These are phyloP conservation scores for Pimpla rufipes DNA, from an alignment of 2,888 invertebrate species.

Conservation along the genomic window DNA sequence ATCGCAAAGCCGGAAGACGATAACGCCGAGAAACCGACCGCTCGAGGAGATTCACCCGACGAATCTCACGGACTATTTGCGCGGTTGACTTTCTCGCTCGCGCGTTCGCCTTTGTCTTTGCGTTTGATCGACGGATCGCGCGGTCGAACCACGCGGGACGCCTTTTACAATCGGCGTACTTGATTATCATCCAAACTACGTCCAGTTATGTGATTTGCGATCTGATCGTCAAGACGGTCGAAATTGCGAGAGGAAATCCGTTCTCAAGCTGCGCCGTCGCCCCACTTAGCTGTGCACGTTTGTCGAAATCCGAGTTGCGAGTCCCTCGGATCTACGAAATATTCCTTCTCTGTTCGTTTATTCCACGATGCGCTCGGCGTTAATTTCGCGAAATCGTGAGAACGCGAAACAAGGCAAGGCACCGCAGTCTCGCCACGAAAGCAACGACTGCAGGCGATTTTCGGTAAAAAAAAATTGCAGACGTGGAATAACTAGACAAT, in stretches of 20 bases:
- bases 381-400: background rate
- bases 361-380: background rate
- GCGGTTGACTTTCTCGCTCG: constrained; percentile 21
- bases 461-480: no score
- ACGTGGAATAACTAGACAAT: no score
- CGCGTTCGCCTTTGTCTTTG: constrained; percentile 35
- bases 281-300: constrained; percentile 1
- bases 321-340: background rate
- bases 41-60: constrained; percentile 48
- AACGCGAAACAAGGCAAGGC: background rate
- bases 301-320: background rate
- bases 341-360: background rate
- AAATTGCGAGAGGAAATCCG: constrained; percentile 32
- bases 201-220: constrained; percentile 35
- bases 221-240: constrained; percentile 29
- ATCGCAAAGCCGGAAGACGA: constrained; percentile 41
- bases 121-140: constrained; percentile 37
- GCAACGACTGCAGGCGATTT: no score
- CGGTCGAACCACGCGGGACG: constrained; percentile 10
- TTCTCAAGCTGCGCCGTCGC: constrained; percentile 40
- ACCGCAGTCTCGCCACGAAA: no score
- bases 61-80: constrained; percentile 44
- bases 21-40: constrained; percentile 34
- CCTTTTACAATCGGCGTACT: constrained; percentile 39
- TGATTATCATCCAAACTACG: constrained; percentile 49